Base-by-base conservation (phyloP, 2,113 vertebrate genomes). In the Mesembrinibis cayennensis region DNA sequence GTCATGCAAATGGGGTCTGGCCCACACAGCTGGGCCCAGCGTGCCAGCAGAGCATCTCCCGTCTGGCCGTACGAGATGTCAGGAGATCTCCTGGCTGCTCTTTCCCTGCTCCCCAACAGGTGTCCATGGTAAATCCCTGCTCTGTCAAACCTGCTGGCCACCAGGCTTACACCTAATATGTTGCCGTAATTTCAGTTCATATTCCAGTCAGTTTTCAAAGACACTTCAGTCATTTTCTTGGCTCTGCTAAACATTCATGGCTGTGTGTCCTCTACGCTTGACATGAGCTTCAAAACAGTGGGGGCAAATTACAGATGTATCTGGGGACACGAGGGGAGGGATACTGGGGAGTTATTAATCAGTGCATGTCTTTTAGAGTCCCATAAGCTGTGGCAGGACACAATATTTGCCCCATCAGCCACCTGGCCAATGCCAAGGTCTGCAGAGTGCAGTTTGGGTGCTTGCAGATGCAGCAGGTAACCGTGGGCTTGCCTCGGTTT, bases 21-120 rank as follows among this genome's bases (percentile, higher is more conserved):
- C n/a, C 47, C 42, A 20, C 1, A 0, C 66, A 71, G 29, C 79
- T 40, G 66, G 44, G 10, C 72, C 38, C 66, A 1, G 44, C 2
- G 3, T 55, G 50, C 30, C 91, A 25, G 22, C 22, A 32, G 27
- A 90, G 23, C 89, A 53, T 34, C 66, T 44, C 59, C 83, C 1
- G 1, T 11, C 30, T 26, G 15, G 27, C 89, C 22, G 0, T 12
- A 13, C 0, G 2, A 62, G 76, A 30, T 21, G 9, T 44, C 63
- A 30, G 67, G 38, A 90, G 30, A 25, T 11, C 44, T 63, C 73
- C 29, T 22, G 32, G 30, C 72, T 81, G 72, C 85, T 87, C 63
- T n/a, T 71, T n/a, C 62, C 45, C 44, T 65, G 30, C 76, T 92
- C 85, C 89, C 52, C 30, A 73, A 10, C 69, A 88, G 83, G 45